Conservation (phyloP, 2,888 invertebrate genomes). For the Busseola fusca region DNA sequence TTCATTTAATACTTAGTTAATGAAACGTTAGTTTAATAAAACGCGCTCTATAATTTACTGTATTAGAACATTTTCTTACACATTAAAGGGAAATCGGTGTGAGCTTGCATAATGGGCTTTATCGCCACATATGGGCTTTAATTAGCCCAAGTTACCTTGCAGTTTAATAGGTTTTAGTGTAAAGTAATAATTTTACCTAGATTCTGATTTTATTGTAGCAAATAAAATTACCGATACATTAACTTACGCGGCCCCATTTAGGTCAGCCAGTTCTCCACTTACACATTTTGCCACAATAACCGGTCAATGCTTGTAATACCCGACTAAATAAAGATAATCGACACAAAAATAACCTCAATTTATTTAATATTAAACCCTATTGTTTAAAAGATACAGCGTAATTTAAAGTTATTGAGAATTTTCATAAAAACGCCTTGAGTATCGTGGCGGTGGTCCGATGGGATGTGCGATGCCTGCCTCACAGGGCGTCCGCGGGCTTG, state of each 20-base stretch:
- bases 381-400: slow-evolving; percentile 47
- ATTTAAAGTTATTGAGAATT: slow-evolving; percentile 50
- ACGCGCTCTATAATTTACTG: slow-evolving; percentile 52
- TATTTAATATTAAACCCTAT: slow-evolving; percentile 48
- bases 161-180: slow-evolving; percentile 42
- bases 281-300: slow-evolving; percentile 39
- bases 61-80: slow-evolving; percentile 50
- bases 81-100: slow-evolving; percentile 50
- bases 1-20: slow-evolving; percentile 36
- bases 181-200: slow-evolving; percentile 46
- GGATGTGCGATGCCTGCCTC: slow-evolving; percentile 71
- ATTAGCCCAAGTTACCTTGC: slow-evolving; percentile 52
- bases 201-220: slow-evolving; percentile 40
- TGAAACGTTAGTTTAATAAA: slow-evolving; percentile 43
- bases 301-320: slow-evolving; percentile 8
- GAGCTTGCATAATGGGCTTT: slow-evolving; percentile 51
- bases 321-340: slow-evolving; percentile 32
- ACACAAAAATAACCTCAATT: slow-evolving; percentile 23
- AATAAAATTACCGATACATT: slow-evolving; percentile 43
- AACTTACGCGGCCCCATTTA: slow-evolving; percentile 33
- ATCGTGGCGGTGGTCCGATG: slow-evolving; percentile 76
- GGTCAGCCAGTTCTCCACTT: slow-evolving; percentile 32
- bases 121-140: slow-evolving; percentile 58
- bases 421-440: slow-evolving; percentile 59
- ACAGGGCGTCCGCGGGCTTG: slow-evolving; percentile 69